These are phyloP conservation scores for Lithodes maja DNA, from an alignment of 2,888 invertebrate species.

Conservation along the genomic window DNA sequence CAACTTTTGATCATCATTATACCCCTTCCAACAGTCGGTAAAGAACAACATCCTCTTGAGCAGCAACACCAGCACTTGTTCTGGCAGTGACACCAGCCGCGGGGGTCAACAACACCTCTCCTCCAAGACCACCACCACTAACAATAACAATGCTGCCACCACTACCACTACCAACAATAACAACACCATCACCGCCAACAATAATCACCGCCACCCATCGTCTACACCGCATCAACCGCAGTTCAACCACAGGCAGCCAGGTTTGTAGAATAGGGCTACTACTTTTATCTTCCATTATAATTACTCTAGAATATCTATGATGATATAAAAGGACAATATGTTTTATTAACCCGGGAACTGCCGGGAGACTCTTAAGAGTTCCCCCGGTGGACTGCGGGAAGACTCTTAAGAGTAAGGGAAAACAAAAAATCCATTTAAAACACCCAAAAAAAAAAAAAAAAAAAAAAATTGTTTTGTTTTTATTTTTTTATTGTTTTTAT, in stretches of 20 bases:
- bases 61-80: slow-evolving; percentile 58
- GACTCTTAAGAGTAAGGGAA: too few species aligned
- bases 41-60: slow-evolving; percentile 48
- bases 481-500: too few species aligned
- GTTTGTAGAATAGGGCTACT: neutral
- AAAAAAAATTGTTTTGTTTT: too few species aligned
- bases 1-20: neutral
- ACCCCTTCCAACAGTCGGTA: neutral
- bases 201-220: slow-evolving; percentile 18
- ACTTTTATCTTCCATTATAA: neutral
- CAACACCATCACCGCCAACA: slow-evolving; percentile 5
- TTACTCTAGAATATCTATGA: too few species aligned
- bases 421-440: too few species aligned
- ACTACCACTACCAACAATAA: neutral
- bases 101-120: slow-evolving; percentile 15
- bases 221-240: neutral
- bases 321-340: too few species aligned
- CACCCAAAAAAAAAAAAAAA: too few species aligned
- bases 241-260: slow-evolving; percentile 50
- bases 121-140: slow-evolving; percentile 26
- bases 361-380: too few species aligned
- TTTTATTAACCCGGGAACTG: too few species aligned
- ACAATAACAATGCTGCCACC: neutral
- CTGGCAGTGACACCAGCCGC: slow-evolving; percentile 59
- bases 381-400: too few species aligned